A percentile compares a stretch with the other conserved stretches of the same genome.
Conservation (phyloP, 1,140 invertebrate species). For the Euschistus heros region DNA sequence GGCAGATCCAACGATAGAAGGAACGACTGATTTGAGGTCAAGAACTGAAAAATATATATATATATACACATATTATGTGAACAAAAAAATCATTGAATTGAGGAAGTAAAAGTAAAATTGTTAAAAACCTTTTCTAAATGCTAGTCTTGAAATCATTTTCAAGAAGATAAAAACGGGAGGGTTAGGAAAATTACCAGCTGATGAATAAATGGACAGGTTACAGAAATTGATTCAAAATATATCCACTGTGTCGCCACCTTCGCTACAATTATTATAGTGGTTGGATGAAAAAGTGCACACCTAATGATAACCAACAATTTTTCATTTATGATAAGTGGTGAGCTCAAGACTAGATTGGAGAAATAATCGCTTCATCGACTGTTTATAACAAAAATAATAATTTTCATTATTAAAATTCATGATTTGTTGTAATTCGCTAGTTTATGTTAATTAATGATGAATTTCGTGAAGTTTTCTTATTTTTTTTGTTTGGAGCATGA, state of each 20-base stretch:
- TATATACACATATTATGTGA: not conserved
- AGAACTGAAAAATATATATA: constrained; percentile 16
- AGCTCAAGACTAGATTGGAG: too few species aligned
- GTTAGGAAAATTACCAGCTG: not conserved
- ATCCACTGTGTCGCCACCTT: not conserved
- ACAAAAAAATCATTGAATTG: not conserved
- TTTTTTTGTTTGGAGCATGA: too few species aligned
- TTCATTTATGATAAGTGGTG: too few species aligned
- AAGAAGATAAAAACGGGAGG: not conserved
- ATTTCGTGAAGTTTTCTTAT: too few species aligned
- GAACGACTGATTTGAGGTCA: constrained; percentile 15
- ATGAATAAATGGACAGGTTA: not conserved
- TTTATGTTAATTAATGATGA: too few species aligned
- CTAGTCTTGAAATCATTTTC: constrained; percentile 22
- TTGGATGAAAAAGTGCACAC: not conserved
- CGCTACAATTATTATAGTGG: not conserved
- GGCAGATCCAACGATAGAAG: constrained; percentile 1
- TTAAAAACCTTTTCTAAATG: constrained; percentile 22
- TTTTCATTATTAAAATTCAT: too few species aligned
- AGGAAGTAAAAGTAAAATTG: not conserved
- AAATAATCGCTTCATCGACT: too few species aligned
- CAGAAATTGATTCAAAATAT: not conserved
- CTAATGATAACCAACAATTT: too few species aligned
- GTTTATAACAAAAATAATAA: too few species aligned
- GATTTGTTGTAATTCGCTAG: too few species aligned